A percentile compares a stretch with the other conserved stretches of the same genome.
phyloP scores from a whole-genome alignment of 2,113 vertebrate genomes.

The Corapipo altera region DNA sequence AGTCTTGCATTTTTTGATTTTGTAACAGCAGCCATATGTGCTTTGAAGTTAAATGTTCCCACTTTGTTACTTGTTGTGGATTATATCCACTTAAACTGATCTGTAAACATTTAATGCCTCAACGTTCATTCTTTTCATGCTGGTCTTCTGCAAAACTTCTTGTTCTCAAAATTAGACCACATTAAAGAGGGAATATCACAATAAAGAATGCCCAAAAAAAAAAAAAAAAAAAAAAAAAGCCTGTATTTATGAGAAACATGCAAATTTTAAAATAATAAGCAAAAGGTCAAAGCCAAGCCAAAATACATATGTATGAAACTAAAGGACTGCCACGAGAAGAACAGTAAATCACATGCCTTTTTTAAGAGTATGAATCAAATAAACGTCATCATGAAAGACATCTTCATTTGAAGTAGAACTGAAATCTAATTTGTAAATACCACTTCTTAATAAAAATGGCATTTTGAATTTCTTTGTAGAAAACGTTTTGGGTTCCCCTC shows the following conservation, averaged over 20 bases:
- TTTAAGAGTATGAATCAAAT: slow-evolving; percentile 52
- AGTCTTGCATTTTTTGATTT: slow-evolving; percentile 76
- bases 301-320: slow-evolving; percentile 55
- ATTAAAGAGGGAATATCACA: slow-evolving; percentile 69
- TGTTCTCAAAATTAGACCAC: slow-evolving; percentile 67
- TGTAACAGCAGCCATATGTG: slow-evolving; percentile 81
- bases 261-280: slow-evolving; percentile 59
- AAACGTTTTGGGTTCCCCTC: slow-evolving; percentile 11
- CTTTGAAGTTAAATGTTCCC: slow-evolving; percentile 82
- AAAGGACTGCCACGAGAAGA: slow-evolving; percentile 23
- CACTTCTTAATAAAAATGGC: slow-evolving; percentile 39
- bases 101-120: slow-evolving; percentile 73
- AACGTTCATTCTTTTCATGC: slow-evolving; percentile 65
- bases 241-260: slow-evolving; percentile 59
- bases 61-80: slow-evolving; percentile 80
- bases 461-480: slow-evolving; percentile 25
- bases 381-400: slow-evolving; percentile 61
- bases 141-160: slow-evolving; percentile 65
- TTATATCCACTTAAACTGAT: slow-evolving; percentile 75
- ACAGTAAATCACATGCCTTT: slow-evolving; percentile 47
- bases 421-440: slow-evolving; percentile 55
- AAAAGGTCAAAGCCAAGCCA: slow-evolving; percentile 66
- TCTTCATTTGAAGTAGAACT: slow-evolving; percentile 60
- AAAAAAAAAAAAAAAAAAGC: neutral
- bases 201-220: slow-evolving; percentile 54